Evolutionary conservation across 2,888 invertebrate genomes (phyloP).

Genomic region (Anticlea derivata): DNA sequence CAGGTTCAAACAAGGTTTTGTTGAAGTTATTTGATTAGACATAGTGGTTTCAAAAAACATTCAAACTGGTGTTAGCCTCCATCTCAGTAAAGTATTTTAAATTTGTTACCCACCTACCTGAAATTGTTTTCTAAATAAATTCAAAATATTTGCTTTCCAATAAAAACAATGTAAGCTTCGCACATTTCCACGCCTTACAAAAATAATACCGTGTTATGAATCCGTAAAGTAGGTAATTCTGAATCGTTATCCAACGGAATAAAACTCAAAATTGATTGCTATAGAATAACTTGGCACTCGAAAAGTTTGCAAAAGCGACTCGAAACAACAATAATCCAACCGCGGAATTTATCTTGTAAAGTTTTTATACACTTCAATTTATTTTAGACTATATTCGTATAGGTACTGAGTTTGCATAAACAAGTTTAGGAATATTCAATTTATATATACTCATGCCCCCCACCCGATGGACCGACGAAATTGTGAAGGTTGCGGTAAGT

Average conservation of each 20-base stretch:
- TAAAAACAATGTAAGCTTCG: conserved; percentile 11
- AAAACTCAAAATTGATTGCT: conserved; percentile 29
- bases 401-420: conserved; percentile 27
- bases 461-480: no score
- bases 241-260: conserved; percentile 20
- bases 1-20: no score
- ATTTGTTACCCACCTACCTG: no score
- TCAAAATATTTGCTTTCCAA: conserved; percentile 10
- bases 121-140: no score
- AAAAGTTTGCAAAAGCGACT: conserved; percentile 32
- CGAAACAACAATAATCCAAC: conserved; percentile 35
- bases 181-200: not conserved
- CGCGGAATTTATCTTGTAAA: conserved; percentile 31
- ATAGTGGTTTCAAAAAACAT: no score
- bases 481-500: no score
- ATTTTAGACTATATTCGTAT: conserved; percentile 29
- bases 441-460: no score
- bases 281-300: conserved; percentile 34
- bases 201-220: conserved; percentile 19
- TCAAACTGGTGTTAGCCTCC: no score
- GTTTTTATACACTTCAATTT: conserved; percentile 36
- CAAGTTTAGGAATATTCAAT: conserved; percentile 29
- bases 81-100: no score
- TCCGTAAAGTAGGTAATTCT: conserved; percentile 19
- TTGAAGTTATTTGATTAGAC: no score